Conservation (phyloP, 1,140 invertebrate genomes). For the Nasonia longicornis region DNA sequence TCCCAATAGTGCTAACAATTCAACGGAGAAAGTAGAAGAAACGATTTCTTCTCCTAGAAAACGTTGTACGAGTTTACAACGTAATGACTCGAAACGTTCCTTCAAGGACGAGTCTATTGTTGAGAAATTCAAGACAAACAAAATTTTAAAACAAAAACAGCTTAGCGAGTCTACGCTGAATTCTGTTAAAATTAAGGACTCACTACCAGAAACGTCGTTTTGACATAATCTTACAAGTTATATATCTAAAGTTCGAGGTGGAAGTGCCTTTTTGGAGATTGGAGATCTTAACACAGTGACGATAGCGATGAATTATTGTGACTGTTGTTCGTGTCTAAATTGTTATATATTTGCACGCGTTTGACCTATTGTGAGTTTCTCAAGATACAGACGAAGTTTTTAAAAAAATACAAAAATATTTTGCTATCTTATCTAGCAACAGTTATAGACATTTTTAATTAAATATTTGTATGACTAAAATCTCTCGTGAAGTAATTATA, state of each 20-base stretch:
- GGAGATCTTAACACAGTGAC: neutral
- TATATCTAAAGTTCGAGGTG: conserved; percentile 26
- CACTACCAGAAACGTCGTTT: conserved; percentile 63
- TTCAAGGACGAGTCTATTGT: conserved; percentile 46
- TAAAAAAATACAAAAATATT: conserved; percentile 1
- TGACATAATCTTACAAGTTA: conserved; percentile 42
- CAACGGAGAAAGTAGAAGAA: conserved; percentile 56
- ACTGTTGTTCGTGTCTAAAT: conserved; percentile 39
- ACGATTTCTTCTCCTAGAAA: conserved; percentile 58
- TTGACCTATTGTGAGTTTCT: conserved; percentile 10
- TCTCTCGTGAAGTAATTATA: conserved; percentile 22
- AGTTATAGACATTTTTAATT: conserved; percentile 3
- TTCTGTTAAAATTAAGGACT: conserved; percentile 58
- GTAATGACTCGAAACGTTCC: conserved; percentile 64
- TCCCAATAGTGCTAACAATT: conserved; percentile 63
- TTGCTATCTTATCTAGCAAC: conserved; percentile 35
- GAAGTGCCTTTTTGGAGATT: conserved; percentile 3
- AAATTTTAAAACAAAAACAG: conserved; percentile 59
- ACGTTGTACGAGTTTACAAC: conserved; percentile 63
- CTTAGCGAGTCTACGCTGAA: conserved; percentile 61
- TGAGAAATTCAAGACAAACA: conserved; percentile 47
- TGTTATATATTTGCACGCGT: conserved; percentile 35
- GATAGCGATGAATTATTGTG: conserved; percentile 38
- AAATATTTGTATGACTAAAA: conserved; percentile 20
- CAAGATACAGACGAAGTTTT: neutral